These are phyloP conservation scores for Orthosia cruda DNA, from an alignment of 2,888 invertebrate species.

Conservation along the genomic window DNA sequence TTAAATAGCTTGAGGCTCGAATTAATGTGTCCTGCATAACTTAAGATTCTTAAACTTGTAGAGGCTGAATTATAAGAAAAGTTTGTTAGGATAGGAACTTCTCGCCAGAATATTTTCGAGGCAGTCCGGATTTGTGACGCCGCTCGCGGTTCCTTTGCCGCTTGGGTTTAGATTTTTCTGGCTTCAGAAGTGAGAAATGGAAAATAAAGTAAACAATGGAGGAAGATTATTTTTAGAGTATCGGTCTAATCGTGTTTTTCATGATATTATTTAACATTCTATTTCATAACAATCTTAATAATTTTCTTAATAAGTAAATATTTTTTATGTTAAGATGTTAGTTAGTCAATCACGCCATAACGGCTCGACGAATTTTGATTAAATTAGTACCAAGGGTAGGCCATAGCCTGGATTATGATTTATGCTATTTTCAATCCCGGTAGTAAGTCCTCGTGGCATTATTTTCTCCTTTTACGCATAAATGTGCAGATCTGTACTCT, in stretches of 20 bases:
- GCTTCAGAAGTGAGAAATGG: too few species aligned
- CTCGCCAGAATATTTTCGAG: slow-evolving; percentile 9
- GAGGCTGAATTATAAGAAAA: slow-evolving; percentile 28
- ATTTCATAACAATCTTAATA: too few species aligned
- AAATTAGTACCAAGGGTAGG: neutral
- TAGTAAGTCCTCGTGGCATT: neutral
- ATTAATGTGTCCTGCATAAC: slow-evolving; percentile 20
- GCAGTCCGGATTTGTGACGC: slow-evolving; percentile 31
- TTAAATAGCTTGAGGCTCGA: slow-evolving; percentile 18
- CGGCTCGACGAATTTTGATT: neutral
- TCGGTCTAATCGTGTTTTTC: neutral
- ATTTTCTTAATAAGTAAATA: too few species aligned
- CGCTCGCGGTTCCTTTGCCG: slow-evolving; percentile 13
- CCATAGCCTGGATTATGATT: neutral
- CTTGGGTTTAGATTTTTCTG: neutral
- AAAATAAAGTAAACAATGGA: neutral
- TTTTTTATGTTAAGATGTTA: too few species aligned
- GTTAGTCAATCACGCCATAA: neutral
- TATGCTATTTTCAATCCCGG: too few species aligned
- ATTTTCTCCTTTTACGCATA: neutral
- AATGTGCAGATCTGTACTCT: neutral
- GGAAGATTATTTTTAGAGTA: neutral
- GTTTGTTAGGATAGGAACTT: slow-evolving; percentile 27
- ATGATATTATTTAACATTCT: too few species aligned
- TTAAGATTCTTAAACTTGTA: slow-evolving; percentile 10